Evolutionary conservation across 2,113 vertebrate species (phyloP).

Genomic region (Amia ocellicauda): DNA sequence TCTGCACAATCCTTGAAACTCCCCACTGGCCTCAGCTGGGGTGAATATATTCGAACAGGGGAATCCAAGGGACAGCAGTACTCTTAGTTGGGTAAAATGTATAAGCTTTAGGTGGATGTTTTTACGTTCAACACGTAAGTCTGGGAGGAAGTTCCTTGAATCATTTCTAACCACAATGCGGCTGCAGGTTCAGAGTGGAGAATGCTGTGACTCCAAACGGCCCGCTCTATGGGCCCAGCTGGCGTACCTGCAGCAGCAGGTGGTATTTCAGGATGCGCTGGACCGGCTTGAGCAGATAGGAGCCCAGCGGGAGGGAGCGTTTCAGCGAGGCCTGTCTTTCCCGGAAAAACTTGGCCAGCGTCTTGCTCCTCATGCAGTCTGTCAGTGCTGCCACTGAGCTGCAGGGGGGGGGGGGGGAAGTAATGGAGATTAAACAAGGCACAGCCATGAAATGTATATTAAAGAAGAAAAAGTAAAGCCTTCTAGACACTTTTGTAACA

Average conservation of each 20-base stretch:
- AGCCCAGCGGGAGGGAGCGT: constrained; percentile 83
- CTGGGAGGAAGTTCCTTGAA: too few species aligned
- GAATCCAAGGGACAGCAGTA: too few species aligned
- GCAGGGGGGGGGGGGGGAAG: constrained; percentile 3
- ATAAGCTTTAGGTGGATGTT: too few species aligned
- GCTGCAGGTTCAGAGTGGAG: background rate
- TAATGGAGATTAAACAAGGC: background rate
- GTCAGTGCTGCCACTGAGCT: constrained; percentile 89
- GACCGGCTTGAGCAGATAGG: constrained; percentile 92
- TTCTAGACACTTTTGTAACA: too few species aligned
- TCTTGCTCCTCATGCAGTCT: constrained; percentile 89
- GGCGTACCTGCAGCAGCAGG: constrained; percentile 85
- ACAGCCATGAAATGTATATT: background rate
- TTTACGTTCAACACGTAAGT: too few species aligned
- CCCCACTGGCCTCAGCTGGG: too few species aligned
- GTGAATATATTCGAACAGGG: too few species aligned
- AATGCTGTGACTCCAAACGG: background rate
- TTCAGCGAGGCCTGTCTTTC: constrained; percentile 84
- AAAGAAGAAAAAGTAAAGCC: too few species aligned
- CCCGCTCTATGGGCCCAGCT: background rate
- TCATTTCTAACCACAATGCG: background rate
- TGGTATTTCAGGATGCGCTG: constrained; percentile 98
- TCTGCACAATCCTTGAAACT: too few species aligned
- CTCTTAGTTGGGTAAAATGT: too few species aligned
- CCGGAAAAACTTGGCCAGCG: constrained; percentile 85